phyloP scores from a whole-genome alignment of 53 echinoderm and acorn worm species.

The Holothuria scabra region DNA sequence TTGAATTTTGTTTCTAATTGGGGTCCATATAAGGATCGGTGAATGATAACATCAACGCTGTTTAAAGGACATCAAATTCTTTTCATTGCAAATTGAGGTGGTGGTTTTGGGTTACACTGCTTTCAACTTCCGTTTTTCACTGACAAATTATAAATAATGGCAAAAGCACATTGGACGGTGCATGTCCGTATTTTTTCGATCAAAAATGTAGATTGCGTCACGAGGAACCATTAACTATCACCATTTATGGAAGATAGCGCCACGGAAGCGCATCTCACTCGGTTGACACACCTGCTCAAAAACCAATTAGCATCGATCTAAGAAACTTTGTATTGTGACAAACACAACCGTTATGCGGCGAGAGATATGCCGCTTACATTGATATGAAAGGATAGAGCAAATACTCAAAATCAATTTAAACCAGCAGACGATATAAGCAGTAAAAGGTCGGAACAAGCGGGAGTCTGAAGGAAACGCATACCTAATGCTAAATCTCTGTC shows the following conservation, averaged over 20 bases:
- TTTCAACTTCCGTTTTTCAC: no score
- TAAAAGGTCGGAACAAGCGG: no score
- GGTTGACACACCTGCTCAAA: conserved; percentile 49
- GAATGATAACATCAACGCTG: no score
- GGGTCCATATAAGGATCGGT: no score
- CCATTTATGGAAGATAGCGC: not conserved
- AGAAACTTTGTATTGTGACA: conserved; percentile 5
- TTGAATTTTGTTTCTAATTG: no score
- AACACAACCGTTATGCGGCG: no score
- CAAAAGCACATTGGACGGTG: no score
- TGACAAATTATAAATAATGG: no score
- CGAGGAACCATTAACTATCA: conserved; percentile 11
- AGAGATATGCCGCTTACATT: conserved; percentile 18
- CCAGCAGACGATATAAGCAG: not conserved
- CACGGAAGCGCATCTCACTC: conserved; percentile 2
- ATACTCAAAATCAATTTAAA: conserved; percentile 26
- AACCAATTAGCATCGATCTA: conserved; percentile 46
- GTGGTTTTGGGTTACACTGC: no score
- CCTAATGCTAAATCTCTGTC: not conserved
- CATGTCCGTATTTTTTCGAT: not conserved
- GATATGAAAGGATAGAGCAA: conserved; percentile 29
- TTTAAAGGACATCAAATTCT: no score
- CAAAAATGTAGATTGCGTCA: conserved; percentile 21
- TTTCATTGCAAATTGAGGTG: no score
- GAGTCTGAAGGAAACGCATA: not conserved